phyloP scores from a whole-genome alignment of 2,113 vertebrate species.

The Apaloderma vittatum region DNA sequence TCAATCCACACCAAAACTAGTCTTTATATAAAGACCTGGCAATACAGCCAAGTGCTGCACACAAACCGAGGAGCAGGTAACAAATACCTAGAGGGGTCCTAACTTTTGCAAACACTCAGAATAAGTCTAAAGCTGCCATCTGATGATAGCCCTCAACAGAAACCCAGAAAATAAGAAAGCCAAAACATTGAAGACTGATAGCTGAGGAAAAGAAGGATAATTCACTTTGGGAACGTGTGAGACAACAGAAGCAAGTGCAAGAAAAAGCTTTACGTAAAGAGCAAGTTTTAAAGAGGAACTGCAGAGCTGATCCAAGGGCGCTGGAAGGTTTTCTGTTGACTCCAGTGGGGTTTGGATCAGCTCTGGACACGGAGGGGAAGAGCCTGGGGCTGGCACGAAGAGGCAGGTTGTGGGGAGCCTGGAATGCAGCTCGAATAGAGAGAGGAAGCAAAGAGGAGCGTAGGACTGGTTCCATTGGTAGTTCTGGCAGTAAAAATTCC shows the following conservation, averaged over 20 bases:
- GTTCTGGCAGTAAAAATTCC: background rate
- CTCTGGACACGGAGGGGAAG: background rate
- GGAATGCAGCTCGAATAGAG: background rate
- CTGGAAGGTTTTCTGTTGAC: constrained; percentile 16
- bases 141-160: background rate
- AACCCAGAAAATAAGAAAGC: background rate
- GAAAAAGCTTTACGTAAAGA: background rate
- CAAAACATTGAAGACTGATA: background rate
- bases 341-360: background rate
- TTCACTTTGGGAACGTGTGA: background rate
- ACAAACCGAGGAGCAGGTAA: background rate
- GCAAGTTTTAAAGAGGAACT: background rate
- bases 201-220: background rate
- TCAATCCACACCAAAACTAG: background rate
- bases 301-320: background rate
- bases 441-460: background rate
- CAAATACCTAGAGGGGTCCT: background rate
- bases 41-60: background rate
- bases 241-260: background rate
- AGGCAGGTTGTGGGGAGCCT: background rate
- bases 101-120: background rate
- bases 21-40: background rate
- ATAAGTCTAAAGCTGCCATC: background rate
- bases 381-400: background rate
- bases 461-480: background rate